Conservation (phyloP, 2,113 vertebrate genomes). For the Meleagris gallopavo region DNA sequence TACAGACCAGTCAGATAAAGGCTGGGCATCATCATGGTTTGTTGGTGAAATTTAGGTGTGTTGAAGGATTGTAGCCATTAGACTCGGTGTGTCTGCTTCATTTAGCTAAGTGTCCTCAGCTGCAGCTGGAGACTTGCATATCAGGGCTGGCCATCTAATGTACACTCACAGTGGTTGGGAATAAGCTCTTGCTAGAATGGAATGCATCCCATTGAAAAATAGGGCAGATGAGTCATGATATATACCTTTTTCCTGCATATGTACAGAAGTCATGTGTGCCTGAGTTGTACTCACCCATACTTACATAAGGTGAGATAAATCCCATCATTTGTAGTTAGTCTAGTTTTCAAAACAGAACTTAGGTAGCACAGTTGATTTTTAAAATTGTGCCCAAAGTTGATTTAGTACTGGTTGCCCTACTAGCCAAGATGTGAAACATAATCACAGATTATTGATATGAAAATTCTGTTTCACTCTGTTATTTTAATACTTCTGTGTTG, state of each 20-base stretch:
- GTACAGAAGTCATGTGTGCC: background rate
- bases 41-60: background rate
- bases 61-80: background rate
- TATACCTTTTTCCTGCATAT: background rate
- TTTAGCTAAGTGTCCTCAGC: background rate
- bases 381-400: background rate
- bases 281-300: background rate
- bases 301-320: background rate
- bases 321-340: background rate
- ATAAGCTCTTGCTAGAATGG: background rate
- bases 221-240: background rate
- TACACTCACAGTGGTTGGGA: background rate
- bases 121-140: background rate
- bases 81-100: background rate
- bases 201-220: background rate
- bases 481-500: background rate
- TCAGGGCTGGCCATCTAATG: background rate
- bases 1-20: background rate
- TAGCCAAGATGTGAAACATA: background rate
- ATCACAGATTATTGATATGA: background rate
- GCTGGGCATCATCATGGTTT: background rate
- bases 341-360: background rate
- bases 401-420: background rate
- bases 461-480: background rate
- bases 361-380: background rate